Evolutionary conservation across 2,797 vertebrate genomes (phyloP), one percentile per base, ranked within the genome.

Genomic region (Vespertilio murinus): DNA sequence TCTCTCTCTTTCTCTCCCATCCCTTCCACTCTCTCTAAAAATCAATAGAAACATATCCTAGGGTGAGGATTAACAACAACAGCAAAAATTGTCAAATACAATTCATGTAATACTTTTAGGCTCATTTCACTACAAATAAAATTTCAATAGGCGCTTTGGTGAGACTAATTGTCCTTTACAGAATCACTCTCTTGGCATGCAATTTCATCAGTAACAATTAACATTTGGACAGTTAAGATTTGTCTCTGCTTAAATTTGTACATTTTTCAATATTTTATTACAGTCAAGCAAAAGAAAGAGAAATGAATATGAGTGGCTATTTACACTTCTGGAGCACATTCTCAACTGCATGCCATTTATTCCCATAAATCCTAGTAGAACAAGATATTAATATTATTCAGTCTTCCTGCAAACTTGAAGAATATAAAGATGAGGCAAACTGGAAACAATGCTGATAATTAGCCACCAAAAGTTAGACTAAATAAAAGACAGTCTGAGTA

Each of bases 121-220:
- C 95, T 96, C 67, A 67, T 96, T 96, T 96, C 92, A 85, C 65
- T 56, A 80, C 69, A 94, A 94, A 93, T 96, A 95, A 86, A 96
- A 96, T 95, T 97, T 96, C 73, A 92, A 4, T 85, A 94, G 95
- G 30, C 92, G 59, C 90, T 95, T 93, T 93, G 59, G 70, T 92
- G 94, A 96, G 74, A 96, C 79, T 96, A 95, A 95, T 95, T 97
- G 92, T 92, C 81, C 90, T 96, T 95, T 96, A 70, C n/a, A 74
- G 74, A 95, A 94, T 94, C 30, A 81, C 75, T 69, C 77, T 96
- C 93, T 90, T 54, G 52, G 90, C 78, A 95, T 59, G 82, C 92
- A 92, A 96, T 93, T 95, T 95, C 56, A 95, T 74, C 92, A 97
- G 70, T 88, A 92, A 88, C 85, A 96, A 93, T 70, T 87, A 96